Conservation (phyloP, 1,140 invertebrate genomes). For the Aethina tumida region DNA sequence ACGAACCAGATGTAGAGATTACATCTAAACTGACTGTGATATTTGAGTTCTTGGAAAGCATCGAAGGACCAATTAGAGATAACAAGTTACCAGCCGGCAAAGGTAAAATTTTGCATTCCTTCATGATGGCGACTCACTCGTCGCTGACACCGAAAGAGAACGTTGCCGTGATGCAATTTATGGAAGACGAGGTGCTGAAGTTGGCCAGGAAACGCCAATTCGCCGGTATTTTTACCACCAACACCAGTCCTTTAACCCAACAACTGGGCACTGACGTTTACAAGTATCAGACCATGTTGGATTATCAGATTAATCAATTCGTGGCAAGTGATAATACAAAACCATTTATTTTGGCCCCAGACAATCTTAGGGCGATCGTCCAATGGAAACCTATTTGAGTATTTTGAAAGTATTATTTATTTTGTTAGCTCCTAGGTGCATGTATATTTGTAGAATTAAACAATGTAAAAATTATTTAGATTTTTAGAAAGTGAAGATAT, state of each 20-base stretch:
- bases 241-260: conserved; percentile 76
- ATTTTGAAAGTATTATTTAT: too few relatives aligned
- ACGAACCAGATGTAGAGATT: conserved; percentile 63
- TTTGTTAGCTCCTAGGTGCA: too few relatives aligned
- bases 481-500: too few relatives aligned
- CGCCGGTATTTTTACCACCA: conserved; percentile 70
- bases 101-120: conserved; percentile 67
- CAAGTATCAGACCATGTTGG: conserved; percentile 63
- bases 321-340: conserved; percentile 56
- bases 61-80: conserved; percentile 55
- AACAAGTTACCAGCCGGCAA: conserved; percentile 48
- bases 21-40: conserved; percentile 56
- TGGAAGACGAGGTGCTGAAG: conserved; percentile 62
- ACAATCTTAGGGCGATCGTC: conserved; percentile 59
- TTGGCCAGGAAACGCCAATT: conserved; percentile 56
- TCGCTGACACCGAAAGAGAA: conserved; percentile 58
- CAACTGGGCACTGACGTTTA: conserved; percentile 72
- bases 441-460: too few relatives aligned
- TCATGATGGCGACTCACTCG: conserved; percentile 72
- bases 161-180: conserved; percentile 61
- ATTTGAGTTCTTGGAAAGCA: conserved; percentile 67
- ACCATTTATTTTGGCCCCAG: conserved; percentile 62
- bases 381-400: conserved; percentile 63
- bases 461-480: too few relatives aligned
- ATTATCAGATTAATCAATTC: conserved; percentile 74